Conservation (phyloP, 2,797 vertebrate genomes). For the Pitangus sulphuratus region DNA sequence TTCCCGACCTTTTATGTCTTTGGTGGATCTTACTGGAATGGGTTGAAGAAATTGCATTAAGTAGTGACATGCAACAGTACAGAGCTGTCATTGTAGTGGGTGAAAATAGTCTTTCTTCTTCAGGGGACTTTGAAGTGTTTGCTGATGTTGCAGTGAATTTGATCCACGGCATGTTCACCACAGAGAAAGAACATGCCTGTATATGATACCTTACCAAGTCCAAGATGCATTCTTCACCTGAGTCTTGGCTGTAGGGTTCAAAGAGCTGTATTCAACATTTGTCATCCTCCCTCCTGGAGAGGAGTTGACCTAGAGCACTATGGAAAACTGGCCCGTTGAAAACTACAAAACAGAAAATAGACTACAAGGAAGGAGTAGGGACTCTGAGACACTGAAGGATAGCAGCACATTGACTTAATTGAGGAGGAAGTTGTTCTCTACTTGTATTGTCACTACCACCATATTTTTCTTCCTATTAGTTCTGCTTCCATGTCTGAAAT, state of each 20-base stretch:
- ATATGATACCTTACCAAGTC: background rate
- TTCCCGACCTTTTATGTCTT: background rate
- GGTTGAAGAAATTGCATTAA: background rate
- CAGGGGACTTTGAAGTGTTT: background rate
- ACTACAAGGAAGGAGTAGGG: background rate
- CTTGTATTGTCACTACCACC: background rate
- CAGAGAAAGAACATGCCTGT: background rate
- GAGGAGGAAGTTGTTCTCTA: background rate
- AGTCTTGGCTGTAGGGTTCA: background rate
- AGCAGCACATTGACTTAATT: background rate
- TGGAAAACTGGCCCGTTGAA: background rate
- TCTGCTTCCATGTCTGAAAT: conserved; percentile 45
- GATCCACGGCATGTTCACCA: background rate
- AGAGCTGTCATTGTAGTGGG: background rate
- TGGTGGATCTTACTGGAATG: background rate
- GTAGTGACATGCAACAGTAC: background rate
- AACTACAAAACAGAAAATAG: background rate
- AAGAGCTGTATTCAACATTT: background rate
- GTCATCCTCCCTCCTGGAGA: background rate
- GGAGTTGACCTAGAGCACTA: background rate
- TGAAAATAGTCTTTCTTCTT: background rate
- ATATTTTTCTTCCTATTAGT: conserved; percentile 42
- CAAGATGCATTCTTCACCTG: background rate
- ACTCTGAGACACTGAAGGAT: background rate
- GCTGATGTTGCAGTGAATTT: background rate